Base-by-base conservation (phyloP, 2,888 invertebrate genomes). In the Dastarcus helophoroides region DNA sequence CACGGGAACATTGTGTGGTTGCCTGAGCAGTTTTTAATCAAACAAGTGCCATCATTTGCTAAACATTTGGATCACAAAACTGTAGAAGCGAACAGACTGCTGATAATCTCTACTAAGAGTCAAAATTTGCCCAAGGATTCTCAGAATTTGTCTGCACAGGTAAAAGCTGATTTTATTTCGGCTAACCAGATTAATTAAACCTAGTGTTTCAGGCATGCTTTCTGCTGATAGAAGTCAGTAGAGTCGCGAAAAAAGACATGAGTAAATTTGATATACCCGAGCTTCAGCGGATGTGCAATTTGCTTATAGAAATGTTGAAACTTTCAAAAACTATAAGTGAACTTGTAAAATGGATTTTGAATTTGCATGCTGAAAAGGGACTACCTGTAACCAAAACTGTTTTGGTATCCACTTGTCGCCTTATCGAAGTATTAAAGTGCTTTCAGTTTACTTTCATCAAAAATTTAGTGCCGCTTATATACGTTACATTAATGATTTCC, bases 1-100 rank as follows among this genome's bases (percentile, higher is more conserved):
- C 68, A 75, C 34, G 89, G 86, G 2, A 83, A 83, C 51, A 68
- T 82, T 9, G 58, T 86, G 31, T 94, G 90, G 89, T 76, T 81
- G 49, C 86, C 93, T 0, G 82, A 80, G 53, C 70, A 74, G 44
- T 94, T 93, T 60, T 65, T 94, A 3, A 60, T 68, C 25, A 70
- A 71, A 43, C 71, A 75, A 56, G 63, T 73, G 38, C 65, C 73
- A 43, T 60, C 76, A 44, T 53, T 72, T 60, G 55, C 68, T 61
- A 58, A 69, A 58, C 57, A 60, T 58, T 60, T 68, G 56, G 59
- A 68, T 64, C 48, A 55, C 37, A 60, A 63, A 43, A 47, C 53
- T 8, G 58, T 67, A 4, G 53, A 55, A 22, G 50, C 51, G 16
- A 50, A 57, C 22, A 67, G 79, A 19, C 68, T 74, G 39, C 59